A percentile compares a stretch with the other conserved stretches of the same genome.
Evolutionary conservation across 2,888 invertebrate species (phyloP).

Genomic region (Hoplodrina ambigua): DNA sequence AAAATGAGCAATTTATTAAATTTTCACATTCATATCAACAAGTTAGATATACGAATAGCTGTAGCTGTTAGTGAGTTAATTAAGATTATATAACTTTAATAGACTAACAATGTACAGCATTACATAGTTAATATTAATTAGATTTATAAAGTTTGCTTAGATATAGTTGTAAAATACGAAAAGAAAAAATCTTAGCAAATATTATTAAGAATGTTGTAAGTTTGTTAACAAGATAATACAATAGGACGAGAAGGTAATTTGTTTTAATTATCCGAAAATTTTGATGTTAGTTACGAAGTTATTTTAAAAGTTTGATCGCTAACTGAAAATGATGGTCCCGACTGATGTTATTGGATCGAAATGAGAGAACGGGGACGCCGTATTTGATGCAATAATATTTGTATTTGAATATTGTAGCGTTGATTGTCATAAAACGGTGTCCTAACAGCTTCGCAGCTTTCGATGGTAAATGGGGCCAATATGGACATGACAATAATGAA

Average conservation of each 20-base stretch:
- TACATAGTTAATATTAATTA: constrained; percentile 57
- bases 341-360: not conserved
- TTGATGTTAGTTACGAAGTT: constrained; percentile 14
- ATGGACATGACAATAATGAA: constrained; percentile 39
- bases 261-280: constrained; percentile 43
- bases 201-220: constrained; percentile 40
- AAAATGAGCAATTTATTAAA: constrained; percentile 46
- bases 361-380: not conserved
- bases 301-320: not conserved
- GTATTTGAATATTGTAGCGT: constrained; percentile 21
- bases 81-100: constrained; percentile 58
- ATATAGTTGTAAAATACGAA: constrained; percentile 52
- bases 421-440: constrained; percentile 22
- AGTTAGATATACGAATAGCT: constrained; percentile 56
- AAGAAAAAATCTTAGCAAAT: constrained; percentile 32
- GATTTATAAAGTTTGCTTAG: constrained; percentile 55
- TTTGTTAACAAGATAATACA: constrained; percentile 50
- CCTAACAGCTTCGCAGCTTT: constrained; percentile 71
- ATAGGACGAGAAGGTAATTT: constrained; percentile 64
- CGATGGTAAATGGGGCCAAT: constrained; percentile 58
- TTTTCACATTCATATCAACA: constrained; percentile 50
- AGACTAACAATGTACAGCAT: constrained; percentile 60
- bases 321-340: not conserved
- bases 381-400: not conserved
- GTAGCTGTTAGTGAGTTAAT: constrained; percentile 57